Percentiles rank a stretch among this genome's conserved stretches.
Conservation (phyloP, 1,140 invertebrate genomes). For the Grapholita molesta region DNA sequence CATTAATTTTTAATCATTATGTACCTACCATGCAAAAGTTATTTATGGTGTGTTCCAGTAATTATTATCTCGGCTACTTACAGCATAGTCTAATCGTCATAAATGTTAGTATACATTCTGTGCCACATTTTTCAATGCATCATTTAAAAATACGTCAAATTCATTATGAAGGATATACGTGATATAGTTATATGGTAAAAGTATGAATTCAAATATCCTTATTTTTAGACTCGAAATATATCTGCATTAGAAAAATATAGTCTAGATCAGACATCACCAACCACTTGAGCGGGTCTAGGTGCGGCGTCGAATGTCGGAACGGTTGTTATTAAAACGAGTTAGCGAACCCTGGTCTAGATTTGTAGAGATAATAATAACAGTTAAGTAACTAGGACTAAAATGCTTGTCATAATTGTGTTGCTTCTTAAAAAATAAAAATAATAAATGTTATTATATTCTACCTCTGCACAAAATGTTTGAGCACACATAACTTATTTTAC, state of each 20-base stretch:
- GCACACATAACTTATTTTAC: slow-evolving; percentile 50
- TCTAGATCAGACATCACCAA: slow-evolving; percentile 36
- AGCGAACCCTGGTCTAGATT: not conserved
- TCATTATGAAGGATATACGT: slow-evolving; percentile 38
- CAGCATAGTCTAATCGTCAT: slow-evolving; percentile 42
- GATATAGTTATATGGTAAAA: slow-evolving; percentile 48
- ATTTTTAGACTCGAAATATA: slow-evolving; percentile 70
- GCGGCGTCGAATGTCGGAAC: not conserved
- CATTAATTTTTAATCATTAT: not conserved
- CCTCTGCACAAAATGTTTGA: slow-evolving; percentile 41
- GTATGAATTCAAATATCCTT: slow-evolving; percentile 57
- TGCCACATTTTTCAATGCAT: slow-evolving; percentile 29
- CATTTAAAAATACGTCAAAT: slow-evolving; percentile 38
- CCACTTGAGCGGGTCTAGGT: not conserved
- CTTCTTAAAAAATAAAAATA: slow-evolving; percentile 27
- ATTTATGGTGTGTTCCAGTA: not conserved
- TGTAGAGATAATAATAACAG: not conserved
- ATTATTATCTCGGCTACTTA: not conserved
- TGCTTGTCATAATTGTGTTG: slow-evolving; percentile 49
- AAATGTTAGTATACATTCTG: slow-evolving; percentile 55
- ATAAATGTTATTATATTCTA: slow-evolving; percentile 31
- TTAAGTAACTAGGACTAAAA: slow-evolving; percentile 1
- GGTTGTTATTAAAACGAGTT: not conserved
- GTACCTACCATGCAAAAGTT: not conserved
- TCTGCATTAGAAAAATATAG: slow-evolving; percentile 56